Evolutionary conservation across 30 jellyfish, hydroid and myxozoan genomes (phyloP), one percentile per base, ranked within the genome.

Genomic region (Turritopsis rubra): DNA sequence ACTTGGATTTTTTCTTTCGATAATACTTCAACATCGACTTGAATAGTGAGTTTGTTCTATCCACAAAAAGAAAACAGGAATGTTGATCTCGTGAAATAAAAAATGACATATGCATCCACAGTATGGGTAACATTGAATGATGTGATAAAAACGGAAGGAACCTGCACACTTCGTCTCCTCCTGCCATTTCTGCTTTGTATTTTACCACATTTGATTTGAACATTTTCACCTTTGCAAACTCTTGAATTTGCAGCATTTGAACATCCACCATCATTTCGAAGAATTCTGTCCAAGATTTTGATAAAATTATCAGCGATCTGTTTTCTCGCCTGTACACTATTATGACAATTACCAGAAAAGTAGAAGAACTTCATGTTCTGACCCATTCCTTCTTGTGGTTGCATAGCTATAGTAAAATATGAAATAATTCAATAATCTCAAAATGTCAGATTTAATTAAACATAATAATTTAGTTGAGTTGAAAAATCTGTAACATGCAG

Each of bases 291-390:
- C 83, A 94, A 75, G 52, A 89, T 72, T 52, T 23, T 31, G 18
- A 85, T 41, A 85, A 94, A 94, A 60, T 89, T 89, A 31, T 65
- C 75, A 21, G 87, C 88, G 73, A 94, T 89, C 70, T 79, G 89
- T 8, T 79, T 86, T 66, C 89, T 89, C 0, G 96, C 99, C 23
- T 81, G 85, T 8, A 74, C 83, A 81, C 89, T 82, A 19, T 85
- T 91, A 79, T 89, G 97, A 54, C 99, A 94, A 83, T 79, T 86
- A 16, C 99, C 99, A 5, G 96, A 28, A 74, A 27, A 94, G 87
- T 94, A 94, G 74, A 81, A 83, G 88, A 88, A 79, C 85, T 81
- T 72, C 88, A 94, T 82, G 54, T 84, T 75, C 76, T 94, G 99
- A 0, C 89, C 81, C 95, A 86, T 86, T 19, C 99, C 99, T 66